These are phyloP conservation scores for Diachasmimorpha longicaudata DNA, from an alignment of 1,140 invertebrate genomes.

Conservation along the genomic window DNA sequence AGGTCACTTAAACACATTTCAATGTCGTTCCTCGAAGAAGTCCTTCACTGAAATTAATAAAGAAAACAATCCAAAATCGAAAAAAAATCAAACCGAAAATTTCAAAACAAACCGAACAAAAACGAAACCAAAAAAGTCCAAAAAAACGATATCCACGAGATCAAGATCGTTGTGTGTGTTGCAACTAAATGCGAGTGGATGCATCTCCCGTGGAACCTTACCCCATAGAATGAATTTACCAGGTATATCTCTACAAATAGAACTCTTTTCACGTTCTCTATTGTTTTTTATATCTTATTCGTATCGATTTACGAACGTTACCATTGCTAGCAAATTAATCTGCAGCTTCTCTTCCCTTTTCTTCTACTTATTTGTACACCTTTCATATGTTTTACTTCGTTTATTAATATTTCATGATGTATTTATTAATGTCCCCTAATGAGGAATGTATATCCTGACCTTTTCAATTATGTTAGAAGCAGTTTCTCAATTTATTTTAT, in stretches of 20 bases:
- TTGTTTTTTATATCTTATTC: neutral
- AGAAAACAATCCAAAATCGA: conserved; percentile 54
- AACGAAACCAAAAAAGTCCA: conserved; percentile 15
- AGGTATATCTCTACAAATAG: conserved; percentile 57
- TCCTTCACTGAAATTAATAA: conserved; percentile 58
- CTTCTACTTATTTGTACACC: neutral
- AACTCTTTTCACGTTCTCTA: conserved; percentile 37
- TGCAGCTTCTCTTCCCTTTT: neutral
- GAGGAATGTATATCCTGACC: neutral
- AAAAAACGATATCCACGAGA: conserved; percentile 64
- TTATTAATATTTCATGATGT: neutral
- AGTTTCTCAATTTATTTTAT: neutral
- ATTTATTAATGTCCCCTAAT: neutral
- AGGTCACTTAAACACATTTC: conserved; percentile 64
- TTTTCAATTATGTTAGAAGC: neutral
- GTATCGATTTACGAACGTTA: neutral
- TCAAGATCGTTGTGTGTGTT: conserved; percentile 66
- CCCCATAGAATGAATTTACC: conserved; percentile 60
- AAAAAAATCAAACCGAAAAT: conserved; percentile 47
- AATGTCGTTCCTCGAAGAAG: conserved; percentile 61
- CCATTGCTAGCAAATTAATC: conserved; percentile 4
- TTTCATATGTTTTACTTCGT: neutral
- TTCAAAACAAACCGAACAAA: conserved; percentile 35
- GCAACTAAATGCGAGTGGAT: conserved; percentile 65
- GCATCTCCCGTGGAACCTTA: conserved; percentile 62